Percentiles rank a stretch among this genome's conserved stretches.
phyloP scores from a whole-genome alignment of 1,140 invertebrate genomes.

The Atta colombica region DNA sequence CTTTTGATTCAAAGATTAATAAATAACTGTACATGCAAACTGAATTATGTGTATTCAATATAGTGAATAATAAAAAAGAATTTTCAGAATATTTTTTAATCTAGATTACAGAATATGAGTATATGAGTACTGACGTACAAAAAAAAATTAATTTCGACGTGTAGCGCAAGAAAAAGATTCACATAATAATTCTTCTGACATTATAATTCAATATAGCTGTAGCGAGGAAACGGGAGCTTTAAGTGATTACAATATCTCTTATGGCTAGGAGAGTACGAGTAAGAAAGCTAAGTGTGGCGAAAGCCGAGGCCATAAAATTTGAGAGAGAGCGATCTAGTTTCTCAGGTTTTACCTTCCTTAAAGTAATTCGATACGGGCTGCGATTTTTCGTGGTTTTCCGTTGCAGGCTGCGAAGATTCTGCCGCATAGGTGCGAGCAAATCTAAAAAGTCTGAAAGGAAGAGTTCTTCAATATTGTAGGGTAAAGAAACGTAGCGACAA shows the following conservation, averaged over 20 bases:
- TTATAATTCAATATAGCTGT: not conserved
- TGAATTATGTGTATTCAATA: not conserved
- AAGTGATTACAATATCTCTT: slow-evolving; percentile 12
- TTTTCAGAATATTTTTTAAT: not conserved
- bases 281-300: slow-evolving; percentile 18
- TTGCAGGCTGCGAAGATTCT: not conserved
- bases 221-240: not conserved
- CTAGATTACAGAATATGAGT: not conserved
- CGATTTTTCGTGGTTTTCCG: slow-evolving; percentile 48
- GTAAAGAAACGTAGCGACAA: slow-evolving; percentile 42
- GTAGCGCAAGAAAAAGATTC: not conserved
- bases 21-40: not conserved
- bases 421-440: no score
- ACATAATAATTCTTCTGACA: not conserved
- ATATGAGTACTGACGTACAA: not conserved
- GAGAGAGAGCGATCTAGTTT: slow-evolving; percentile 26
- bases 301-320: slow-evolving; percentile 43
- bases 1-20: not conserved
- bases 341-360: slow-evolving; percentile 36
- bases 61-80: not conserved
- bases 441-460: not conserved
- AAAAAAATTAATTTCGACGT: not conserved
- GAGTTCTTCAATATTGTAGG: not conserved
- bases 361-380: slow-evolving; percentile 53
- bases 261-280: not conserved